phyloP scores from a whole-genome alignment of 2,113 vertebrate genomes.

The Bujurquina vittata region DNA sequence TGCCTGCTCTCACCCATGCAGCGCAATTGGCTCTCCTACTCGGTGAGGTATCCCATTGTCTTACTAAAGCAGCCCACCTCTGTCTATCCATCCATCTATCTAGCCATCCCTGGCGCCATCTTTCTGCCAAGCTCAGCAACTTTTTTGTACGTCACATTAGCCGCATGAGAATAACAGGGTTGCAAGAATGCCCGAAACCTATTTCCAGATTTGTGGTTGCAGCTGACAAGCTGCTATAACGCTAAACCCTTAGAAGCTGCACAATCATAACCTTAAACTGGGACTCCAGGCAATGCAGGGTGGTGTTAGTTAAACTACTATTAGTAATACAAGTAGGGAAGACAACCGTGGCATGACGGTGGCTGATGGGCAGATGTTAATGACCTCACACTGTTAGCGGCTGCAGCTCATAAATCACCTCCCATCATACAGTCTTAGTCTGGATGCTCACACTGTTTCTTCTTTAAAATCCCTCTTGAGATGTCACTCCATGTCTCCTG shows the following conservation, averaged over 20 bases:
- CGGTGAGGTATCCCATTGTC: constrained; percentile 29
- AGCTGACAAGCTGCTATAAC: constrained; percentile 8
- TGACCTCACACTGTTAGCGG: constrained; percentile 10
- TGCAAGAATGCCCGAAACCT: not conserved
- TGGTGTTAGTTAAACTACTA: not conserved
- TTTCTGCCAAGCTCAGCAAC: not conserved
- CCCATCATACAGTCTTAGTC: constrained; percentile 13
- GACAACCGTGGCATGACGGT: not conserved
- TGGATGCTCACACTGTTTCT: constrained; percentile 30
- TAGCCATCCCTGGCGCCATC: not conserved
- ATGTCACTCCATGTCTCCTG: not conserved
- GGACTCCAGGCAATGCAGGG: not conserved
- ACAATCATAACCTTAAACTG: not conserved
- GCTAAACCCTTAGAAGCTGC: not conserved
- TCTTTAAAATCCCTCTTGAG: not conserved
- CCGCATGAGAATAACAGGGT: constrained; percentile 19
- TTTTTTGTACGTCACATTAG: constrained; percentile 29
- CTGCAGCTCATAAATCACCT: constrained; percentile 40
- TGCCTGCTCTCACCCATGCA: constrained; percentile 10
- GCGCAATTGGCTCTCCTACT: constrained; percentile 37
- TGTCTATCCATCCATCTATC: constrained; percentile 12
- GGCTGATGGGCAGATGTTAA: not conserved
- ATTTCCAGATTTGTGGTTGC: constrained; percentile 15
- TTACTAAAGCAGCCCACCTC: constrained; percentile 13
- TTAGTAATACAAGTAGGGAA: not conserved